Evolutionary conservation across 2,888 invertebrate genomes (phyloP), one percentile per base, ranked within the genome.

Genomic region (Ormia ochracea): DNA sequence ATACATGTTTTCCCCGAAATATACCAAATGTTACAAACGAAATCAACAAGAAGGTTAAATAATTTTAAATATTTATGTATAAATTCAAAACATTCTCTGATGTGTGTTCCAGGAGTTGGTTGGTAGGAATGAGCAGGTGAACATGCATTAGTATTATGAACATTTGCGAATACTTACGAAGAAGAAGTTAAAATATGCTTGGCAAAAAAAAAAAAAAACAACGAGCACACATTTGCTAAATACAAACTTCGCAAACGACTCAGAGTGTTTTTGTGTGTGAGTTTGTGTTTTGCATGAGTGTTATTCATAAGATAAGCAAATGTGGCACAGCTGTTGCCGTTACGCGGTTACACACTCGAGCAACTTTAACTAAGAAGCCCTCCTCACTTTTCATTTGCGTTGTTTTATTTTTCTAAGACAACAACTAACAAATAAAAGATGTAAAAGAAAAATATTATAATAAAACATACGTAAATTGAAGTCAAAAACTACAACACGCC

Each of bases 261-360:
- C 12, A 28, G 28, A 58, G 21, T 43, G 41, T 66, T 7, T 52
- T 3, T 45, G 10, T 38, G 21, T 58, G 12, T 43, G 17, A 12
- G 12, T 52, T 1, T 54, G 23, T 58, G 23, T 43, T 2, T 41
- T 26, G 48, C 36, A 31, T 23, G 68, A 76, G 72, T 78, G 78
- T 75, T 74, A 66, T 75, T 54, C 75, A 41, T 41, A 61, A 81
- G 81, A 81, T 81, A 81, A 81, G 81, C 78, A 81, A 81, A 81
- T 75, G 70, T 78, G 70, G 69, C 74, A 75, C 80, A 80, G 80
- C 76, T 80, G 80, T 76, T 80, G 72, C 72, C 72, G 72, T 76
- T 80, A 73, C 80, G 80, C 80, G 80, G 80, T 80, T 80, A 76
- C 63, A 80, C 72, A 76, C 50, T 58, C 63, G 33, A n/a, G 56